Base-by-base conservation (phyloP, 2,797 vertebrate species). In the Mormyrus hasselquistii region DNA sequence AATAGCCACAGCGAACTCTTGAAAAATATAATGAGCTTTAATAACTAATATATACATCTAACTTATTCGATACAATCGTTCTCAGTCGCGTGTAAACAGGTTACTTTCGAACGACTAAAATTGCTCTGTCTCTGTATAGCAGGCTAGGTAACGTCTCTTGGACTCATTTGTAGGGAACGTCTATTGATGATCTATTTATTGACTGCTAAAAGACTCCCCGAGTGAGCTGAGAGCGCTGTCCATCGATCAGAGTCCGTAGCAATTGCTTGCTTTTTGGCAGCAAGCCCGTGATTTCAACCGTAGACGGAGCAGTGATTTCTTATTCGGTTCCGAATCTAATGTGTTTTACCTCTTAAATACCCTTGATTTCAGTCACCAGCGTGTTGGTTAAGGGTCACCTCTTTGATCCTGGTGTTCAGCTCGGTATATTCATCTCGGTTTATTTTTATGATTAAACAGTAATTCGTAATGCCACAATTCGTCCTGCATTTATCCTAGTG, bases 141-240 rank as follows among this genome's bases (percentile, higher is more conserved):
- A n/a, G n/a, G 16, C 55, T 50, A 73, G 62, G 47, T 50, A n/a
- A 59, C 52, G 38, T 65, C 82, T 62, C 14, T 55, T 55, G 84
- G 29, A 29, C 84, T 73, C 34, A 87, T 89, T 87, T 87, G 62
- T 47, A 73, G 79, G 44, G 12, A 55, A 62, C 47, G 25, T 88
- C 44, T 88, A 73, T 89, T 55, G 29, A 53, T 53, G 62, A 87
- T 22, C 50, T 85, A 84, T 85, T 87, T 38, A 89, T 86, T 87
- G 88, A 89, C 83, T 38, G 83, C 88, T 89, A 69, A 89, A 52
- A 22, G 57, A 85, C 59, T 87, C 84, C 83, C 49, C 50, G 49
- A 53, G 84, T 65, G 44, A 65, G 88, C 29, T 34, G 50, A 55
- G 22, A 38, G 87, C 55, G 4, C 53, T 69, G 57, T 62, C 79